Evolutionary conservation across 1,140 invertebrate genomes (phyloP).

Genomic region (Sitodiplosis mosellana): DNA sequence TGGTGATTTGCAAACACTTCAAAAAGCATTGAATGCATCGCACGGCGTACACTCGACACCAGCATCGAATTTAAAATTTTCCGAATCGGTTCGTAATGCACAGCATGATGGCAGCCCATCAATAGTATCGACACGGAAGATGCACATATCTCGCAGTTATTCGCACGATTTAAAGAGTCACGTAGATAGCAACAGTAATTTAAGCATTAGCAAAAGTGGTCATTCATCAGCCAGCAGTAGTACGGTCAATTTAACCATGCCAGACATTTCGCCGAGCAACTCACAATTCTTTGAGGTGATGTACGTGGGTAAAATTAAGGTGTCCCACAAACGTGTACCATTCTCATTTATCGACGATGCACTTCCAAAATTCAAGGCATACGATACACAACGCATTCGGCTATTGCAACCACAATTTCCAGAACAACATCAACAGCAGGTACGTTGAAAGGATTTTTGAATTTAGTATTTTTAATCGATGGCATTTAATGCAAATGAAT

Average conservation of each 20-base stretch:
- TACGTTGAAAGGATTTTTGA: not conserved
- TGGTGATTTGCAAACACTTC: slow-evolving; percentile 7
- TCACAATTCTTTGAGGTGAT: slow-evolving; percentile 75
- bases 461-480: not conserved
- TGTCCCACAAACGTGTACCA: slow-evolving; percentile 67
- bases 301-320: slow-evolving; percentile 74
- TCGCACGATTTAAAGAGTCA: slow-evolving; percentile 20
- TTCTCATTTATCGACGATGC: slow-evolving; percentile 81
- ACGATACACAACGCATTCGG: slow-evolving; percentile 50
- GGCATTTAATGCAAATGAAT: not conserved
- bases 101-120: slow-evolving; percentile 23
- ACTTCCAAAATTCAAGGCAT: slow-evolving; percentile 59
- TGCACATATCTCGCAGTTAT: slow-evolving; percentile 24
- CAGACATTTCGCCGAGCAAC: slow-evolving; percentile 63
- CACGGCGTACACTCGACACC: slow-evolving; percentile 20
- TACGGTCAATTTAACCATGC: slow-evolving; percentile 34
- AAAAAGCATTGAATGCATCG: slow-evolving; percentile 3
- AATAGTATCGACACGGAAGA: slow-evolving; percentile 16
- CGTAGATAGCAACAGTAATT: no score
- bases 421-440: not conserved
- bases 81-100: slow-evolving; percentile 18
- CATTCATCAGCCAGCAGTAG: slow-evolving; percentile 20
- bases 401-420: slow-evolving; percentile 10
- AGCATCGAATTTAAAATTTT: slow-evolving; percentile 21
- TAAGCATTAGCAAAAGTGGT: slow-evolving; percentile 18